A percentile compares a stretch with the other conserved stretches of the same genome.
Evolutionary conservation across 2,113 vertebrate species (phyloP).

Genomic region (Chionomys nivalis): DNA sequence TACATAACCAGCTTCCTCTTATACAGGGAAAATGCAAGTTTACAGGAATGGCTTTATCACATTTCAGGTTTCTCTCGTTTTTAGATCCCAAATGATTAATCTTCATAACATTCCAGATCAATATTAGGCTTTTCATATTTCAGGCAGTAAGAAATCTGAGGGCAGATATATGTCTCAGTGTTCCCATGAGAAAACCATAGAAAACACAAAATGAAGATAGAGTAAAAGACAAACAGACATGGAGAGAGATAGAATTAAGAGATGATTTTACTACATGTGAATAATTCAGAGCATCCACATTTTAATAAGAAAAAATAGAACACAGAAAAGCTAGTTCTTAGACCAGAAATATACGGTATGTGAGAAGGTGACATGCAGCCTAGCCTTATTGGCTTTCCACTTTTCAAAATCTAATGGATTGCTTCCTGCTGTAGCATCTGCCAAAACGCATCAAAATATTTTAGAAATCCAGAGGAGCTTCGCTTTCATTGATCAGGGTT

Average conservation of each 20-base stretch:
- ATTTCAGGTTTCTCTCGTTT: constrained; percentile 37
- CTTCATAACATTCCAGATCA: not conserved
- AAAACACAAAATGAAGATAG: not conserved
- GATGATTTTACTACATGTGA: not conserved
- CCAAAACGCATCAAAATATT: constrained; percentile 79
- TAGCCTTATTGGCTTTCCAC: constrained; percentile 62
- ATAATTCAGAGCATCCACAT: not conserved
- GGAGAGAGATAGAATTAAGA: not conserved
- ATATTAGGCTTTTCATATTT: constrained; percentile 52
- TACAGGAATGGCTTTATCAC: not conserved
- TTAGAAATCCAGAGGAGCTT: constrained; percentile 58
- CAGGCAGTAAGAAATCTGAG: constrained; percentile 40
- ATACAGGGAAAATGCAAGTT: not conserved
- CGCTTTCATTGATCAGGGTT: constrained; percentile 64
- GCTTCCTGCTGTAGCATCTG: constrained; percentile 77
- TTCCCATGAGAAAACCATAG: not conserved
- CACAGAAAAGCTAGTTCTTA: constrained; percentile 50
- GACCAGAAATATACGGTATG: constrained; percentile 46
- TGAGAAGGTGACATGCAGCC: constrained; percentile 63
- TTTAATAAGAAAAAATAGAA: constrained; percentile 41
- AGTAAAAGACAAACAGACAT: not conserved
- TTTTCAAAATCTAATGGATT: constrained; percentile 79
- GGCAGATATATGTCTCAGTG: not conserved
- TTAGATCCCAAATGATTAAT: constrained; percentile 61
- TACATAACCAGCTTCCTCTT: not conserved